Conservation (phyloP, 1,140 invertebrate genomes). For the Drosophila triauraria region DNA sequence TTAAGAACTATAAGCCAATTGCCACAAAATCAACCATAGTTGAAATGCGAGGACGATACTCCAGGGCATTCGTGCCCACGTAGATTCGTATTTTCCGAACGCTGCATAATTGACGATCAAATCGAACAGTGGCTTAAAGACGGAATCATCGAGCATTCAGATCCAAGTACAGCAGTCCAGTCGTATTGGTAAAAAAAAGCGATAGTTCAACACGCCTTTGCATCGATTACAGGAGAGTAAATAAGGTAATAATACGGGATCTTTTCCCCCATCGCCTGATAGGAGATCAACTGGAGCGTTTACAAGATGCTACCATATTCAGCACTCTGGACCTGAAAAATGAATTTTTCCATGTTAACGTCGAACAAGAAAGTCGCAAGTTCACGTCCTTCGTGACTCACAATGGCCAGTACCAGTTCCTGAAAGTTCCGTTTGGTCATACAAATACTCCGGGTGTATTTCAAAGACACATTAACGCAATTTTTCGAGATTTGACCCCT, state of each 20-base stretch:
- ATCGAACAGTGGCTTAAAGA: background rate
- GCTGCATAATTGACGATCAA: background rate
- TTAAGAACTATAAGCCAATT: background rate
- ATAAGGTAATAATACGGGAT: too few species aligned
- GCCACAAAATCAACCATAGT: background rate
- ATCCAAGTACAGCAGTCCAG: too few species aligned
- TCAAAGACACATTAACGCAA: background rate
- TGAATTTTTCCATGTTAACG: background rate
- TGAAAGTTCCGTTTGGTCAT: too few species aligned
- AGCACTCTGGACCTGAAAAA: background rate
- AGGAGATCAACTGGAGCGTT: too few species aligned
- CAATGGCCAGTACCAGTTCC: background rate
- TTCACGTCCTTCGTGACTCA: background rate
- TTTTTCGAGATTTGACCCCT: background rate
- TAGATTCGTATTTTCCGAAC: background rate
- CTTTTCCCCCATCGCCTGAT: background rate
- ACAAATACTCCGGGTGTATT: too few species aligned
- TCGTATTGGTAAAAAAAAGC: background rate
- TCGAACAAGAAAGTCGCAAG: background rate
- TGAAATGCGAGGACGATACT: background rate
- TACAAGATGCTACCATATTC: too few species aligned
- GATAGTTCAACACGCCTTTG: background rate
- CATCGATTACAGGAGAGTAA: background rate
- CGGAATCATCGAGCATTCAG: background rate
- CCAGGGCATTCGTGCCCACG: background rate